These are phyloP conservation scores for Hydrochoerus hydrochaeris DNA, from an alignment of 2,113 vertebrate species.

Conservation along the genomic window DNA sequence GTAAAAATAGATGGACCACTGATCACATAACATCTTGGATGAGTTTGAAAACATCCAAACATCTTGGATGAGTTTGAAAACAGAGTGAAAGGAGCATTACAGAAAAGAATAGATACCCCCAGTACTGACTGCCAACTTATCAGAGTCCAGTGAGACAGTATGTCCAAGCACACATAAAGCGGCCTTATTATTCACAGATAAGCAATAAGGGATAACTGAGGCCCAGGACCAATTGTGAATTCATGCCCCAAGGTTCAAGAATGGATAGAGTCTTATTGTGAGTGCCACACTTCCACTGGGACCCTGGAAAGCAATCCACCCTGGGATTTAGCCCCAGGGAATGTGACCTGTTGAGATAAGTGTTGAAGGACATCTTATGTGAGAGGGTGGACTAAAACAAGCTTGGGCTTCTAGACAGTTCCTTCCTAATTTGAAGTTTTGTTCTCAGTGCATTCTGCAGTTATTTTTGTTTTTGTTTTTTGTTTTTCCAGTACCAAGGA, in stretches of 20 bases:
- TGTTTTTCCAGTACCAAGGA: too few relatives aligned
- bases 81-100: background rate
- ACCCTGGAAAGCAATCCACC: background rate
- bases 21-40: background rate
- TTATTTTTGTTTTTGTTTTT: background rate
- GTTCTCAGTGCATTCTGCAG: background rate
- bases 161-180: background rate
- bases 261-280: background rate
- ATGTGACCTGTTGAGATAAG: background rate
- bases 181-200: background rate
- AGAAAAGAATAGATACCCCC: rapidly evolving
- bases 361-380: background rate
- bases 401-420: background rate
- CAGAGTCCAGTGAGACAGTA: background rate
- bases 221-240: background rate
- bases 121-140: background rate
- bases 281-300: background rate
- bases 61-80: background rate
- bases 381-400: background rate
- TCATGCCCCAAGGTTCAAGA: background rate
- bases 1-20: background rate
- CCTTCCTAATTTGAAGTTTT: background rate
- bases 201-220: background rate
- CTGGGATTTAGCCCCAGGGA: background rate
- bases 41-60: background rate